phyloP scores from a whole-genome alignment of 2,797 vertebrate genomes.

The Poecilia wingei region DNA sequence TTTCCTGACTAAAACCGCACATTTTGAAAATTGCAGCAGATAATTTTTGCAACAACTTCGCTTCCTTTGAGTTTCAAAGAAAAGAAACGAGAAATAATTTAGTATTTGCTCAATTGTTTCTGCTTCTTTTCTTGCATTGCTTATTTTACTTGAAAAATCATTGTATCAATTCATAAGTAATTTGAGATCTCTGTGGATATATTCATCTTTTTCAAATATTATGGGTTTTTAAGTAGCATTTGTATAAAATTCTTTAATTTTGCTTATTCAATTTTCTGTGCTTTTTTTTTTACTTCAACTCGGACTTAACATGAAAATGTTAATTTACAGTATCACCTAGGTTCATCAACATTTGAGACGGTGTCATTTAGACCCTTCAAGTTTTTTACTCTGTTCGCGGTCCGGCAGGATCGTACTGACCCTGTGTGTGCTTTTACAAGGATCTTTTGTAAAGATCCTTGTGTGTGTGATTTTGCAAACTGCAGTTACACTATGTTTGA shows the following conservation, averaged over 20 bases:
- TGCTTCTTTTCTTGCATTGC: not conserved
- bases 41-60: not conserved
- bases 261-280: no score
- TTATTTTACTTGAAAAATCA: not conserved
- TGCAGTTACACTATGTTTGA: not conserved
- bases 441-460: no score
- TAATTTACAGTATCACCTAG: not conserved
- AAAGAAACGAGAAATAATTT: not conserved
- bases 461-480: not conserved
- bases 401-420: no score
- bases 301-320: not conserved
- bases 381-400: no score
- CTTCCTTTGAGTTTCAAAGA: not conserved
- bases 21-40: not conserved
- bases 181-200: not conserved
- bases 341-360: not conserved
- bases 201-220: not conserved
- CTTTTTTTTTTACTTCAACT: not conserved
- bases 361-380: no score
- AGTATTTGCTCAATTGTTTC: not conserved
- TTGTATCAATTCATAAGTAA: not conserved
- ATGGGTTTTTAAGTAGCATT: not conserved
- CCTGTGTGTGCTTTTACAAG: no score
- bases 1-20: not conserved
- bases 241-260: not conserved